These are phyloP conservation scores for Thumatha senex DNA, from an alignment of 2,888 invertebrate genomes.

Conservation along the genomic window DNA sequence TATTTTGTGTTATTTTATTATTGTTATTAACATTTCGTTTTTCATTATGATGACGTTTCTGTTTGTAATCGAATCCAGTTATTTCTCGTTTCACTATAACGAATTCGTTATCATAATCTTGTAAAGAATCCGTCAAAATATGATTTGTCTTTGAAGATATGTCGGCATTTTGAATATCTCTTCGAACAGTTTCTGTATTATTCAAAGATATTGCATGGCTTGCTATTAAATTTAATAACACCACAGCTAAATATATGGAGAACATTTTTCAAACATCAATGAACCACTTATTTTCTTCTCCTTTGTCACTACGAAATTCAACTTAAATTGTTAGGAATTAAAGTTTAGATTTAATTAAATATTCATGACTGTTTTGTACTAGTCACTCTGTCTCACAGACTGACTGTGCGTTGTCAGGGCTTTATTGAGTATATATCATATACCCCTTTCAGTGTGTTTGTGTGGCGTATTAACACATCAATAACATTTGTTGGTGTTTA, in stretches of 20 bases:
- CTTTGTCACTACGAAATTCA: neutral
- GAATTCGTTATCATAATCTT: slow-evolving; percentile 4
- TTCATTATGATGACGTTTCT: slow-evolving; percentile 2
- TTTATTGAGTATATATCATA: no score
- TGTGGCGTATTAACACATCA: no score
- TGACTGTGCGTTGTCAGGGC: no score
- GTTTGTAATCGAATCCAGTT: neutral
- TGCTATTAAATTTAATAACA: slow-evolving; percentile 39
- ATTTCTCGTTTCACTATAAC: neutral
- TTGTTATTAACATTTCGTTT: neutral
- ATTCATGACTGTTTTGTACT: no score
- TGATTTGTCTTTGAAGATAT: neutral
- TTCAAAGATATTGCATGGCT: slow-evolving; percentile 41
- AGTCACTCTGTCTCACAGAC: no score
- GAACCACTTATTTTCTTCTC: neutral
- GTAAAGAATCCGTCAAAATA: neutral
- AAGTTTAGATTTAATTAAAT: no score
- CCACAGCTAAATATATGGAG: slow-evolving; percentile 16
- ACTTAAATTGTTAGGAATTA: no score
- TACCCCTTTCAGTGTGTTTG: no score
- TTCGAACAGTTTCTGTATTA: slow-evolving; percentile 27
- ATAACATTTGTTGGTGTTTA: no score
- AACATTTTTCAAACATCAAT: slow-evolving; percentile 10
- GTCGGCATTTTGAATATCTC: slow-evolving; percentile 5
- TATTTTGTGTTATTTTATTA: neutral